phyloP scores from a whole-genome alignment of 1,140 invertebrate genomes.

The Calosoma granatense region DNA sequence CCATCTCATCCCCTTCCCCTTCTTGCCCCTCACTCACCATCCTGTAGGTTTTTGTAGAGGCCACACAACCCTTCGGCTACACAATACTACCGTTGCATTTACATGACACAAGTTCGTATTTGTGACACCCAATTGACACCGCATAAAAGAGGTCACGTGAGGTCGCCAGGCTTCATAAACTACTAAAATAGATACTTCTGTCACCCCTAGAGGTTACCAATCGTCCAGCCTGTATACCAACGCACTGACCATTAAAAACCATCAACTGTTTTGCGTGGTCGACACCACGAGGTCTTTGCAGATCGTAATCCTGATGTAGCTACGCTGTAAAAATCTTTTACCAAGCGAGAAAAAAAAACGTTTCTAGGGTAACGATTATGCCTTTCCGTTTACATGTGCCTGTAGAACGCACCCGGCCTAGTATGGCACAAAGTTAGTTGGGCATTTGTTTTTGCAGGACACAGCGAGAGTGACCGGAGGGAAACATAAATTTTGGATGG shows the following conservation, averaged over 20 bases:
- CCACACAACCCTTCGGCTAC: not conserved
- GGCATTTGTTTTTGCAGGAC: not conserved
- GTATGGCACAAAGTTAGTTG: too few relatives aligned
- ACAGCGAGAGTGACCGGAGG: not conserved
- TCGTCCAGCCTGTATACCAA: not conserved
- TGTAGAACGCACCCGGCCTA: not conserved
- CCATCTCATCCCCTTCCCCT: not conserved
- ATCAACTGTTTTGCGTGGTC: not conserved
- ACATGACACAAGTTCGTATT: constrained; percentile 8
- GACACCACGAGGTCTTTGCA: not conserved
- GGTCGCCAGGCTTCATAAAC: not conserved
- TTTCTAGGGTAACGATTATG: not conserved
- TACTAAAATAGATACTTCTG: constrained; percentile 8
- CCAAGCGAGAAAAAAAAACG: not conserved
- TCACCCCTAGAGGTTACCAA: constrained; percentile 2
- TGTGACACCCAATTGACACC: constrained; percentile 11
- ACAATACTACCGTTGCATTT: constrained; percentile 2
- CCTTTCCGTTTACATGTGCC: not conserved
- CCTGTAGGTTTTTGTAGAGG: not conserved
- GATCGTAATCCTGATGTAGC: not conserved
- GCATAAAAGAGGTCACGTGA: constrained; percentile 10
- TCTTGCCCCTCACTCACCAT: not conserved
- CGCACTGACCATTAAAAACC: not conserved
- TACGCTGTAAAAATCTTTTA: constrained; percentile 3
- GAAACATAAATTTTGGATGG: not conserved